phyloP scores from a whole-genome alignment of 2,888 invertebrate species.

The Drosophila pseudotalamancana region DNA sequence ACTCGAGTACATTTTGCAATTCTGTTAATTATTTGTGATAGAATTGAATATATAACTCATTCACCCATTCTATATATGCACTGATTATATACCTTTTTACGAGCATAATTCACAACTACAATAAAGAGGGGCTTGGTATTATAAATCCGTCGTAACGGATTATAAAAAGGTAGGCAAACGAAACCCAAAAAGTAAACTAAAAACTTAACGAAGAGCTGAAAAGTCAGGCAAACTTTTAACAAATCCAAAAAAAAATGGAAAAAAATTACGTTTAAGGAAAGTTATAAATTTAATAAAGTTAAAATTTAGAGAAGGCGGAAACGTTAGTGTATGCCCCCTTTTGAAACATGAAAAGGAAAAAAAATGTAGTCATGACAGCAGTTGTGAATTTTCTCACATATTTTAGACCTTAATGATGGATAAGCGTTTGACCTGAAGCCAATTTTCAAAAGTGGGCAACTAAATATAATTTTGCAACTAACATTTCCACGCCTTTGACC shows the following conservation, averaged over 20 bases:
- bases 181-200: background rate
- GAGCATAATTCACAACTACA: background rate
- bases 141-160: background rate
- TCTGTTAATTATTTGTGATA: too few relatives aligned
- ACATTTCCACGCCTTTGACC: too few relatives aligned
- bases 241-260: background rate
- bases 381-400: background rate
- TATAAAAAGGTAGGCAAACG: background rate
- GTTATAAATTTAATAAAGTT: background rate
- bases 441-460: too few relatives aligned
- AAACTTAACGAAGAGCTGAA: background rate
- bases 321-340: background rate
- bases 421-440: too few relatives aligned
- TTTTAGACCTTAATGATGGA: background rate
- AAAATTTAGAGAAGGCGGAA: background rate
- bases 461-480: too few relatives aligned
- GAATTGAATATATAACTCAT: too few relatives aligned
- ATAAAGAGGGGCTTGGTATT: too few relatives aligned
- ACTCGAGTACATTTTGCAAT: background rate
- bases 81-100: background rate
- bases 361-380: too few relatives aligned
- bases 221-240: background rate
- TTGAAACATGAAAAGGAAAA: background rate
- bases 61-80: too few relatives aligned
- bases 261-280: too few relatives aligned